phyloP scores from a whole-genome alignment of 2,888 invertebrate genomes.

The Sinodicranocentrus sp. region DNA sequence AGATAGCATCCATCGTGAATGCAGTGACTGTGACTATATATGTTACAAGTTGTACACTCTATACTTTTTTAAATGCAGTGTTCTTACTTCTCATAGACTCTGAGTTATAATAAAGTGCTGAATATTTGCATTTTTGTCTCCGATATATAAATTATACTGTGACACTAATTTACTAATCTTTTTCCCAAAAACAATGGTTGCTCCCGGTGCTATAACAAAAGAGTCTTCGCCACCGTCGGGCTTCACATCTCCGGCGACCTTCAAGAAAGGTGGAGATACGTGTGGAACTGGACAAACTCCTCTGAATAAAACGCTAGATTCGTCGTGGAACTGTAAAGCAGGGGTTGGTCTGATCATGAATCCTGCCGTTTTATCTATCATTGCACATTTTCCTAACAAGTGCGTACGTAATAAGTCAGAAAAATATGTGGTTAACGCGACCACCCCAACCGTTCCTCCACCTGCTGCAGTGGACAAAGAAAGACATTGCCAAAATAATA shows the following conservation, averaged over 20 bases:
- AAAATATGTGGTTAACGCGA: slow-evolving; percentile 46
- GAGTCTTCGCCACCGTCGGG: not conserved
- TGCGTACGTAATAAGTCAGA: slow-evolving; percentile 48
- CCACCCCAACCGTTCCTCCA: slow-evolving; percentile 16
- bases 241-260: not conserved
- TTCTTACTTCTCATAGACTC: not conserved
- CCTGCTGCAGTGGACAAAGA: too few relatives aligned
- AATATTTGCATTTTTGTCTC: not conserved
- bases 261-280: too few relatives aligned
- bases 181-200: slow-evolving; percentile 32
- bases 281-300: not conserved
- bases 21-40: not conserved
- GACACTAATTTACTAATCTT: not conserved
- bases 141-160: not conserved
- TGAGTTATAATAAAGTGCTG: not conserved
- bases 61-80: too few relatives aligned
- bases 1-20: not conserved
- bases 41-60: too few relatives aligned
- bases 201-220: slow-evolving; percentile 42
- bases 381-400: slow-evolving; percentile 53
- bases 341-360: slow-evolving; percentile 47
- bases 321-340: not conserved
- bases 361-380: slow-evolving; percentile 47
- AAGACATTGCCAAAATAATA: too few relatives aligned
- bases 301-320: too few relatives aligned